Evolutionary conservation across 2,113 vertebrate species (phyloP), one percentile per base, ranked within the genome.

Genomic region (Trinectes maculatus): DNA sequence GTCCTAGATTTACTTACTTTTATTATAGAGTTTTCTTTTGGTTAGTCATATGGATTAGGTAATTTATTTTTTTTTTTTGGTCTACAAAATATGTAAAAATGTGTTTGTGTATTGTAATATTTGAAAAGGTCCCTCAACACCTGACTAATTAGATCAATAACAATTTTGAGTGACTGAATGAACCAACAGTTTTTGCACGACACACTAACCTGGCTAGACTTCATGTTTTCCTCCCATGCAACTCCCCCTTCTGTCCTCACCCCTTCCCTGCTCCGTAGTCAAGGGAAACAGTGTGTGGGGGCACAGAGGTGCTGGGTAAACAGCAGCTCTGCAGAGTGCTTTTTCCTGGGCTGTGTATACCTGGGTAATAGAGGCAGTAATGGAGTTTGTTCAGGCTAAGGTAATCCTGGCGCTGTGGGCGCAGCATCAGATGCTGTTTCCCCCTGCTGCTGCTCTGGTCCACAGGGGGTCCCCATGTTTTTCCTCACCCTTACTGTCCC

Each of bases 361-460:
- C 80, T 57, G 80, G 68, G 81, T 89, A 88, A 87, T 83, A 79
- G 85, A 84, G 65, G 84, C 82, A 70, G 82, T 87, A 89, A 89
- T 87, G 84, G 85, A 83, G 86, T 89, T 91, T 91, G 84, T 60
- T 91, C 85, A 86, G 79, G 78, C 82, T 86, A 74, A 84, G 79
- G 84, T 89, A 79, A 89, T 77, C 79, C 77, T 70, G 58, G 39
- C 80, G 77, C 83, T 62, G 74, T 71, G 76, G 79, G 65, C 68
- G 26, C 69, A 54, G 74, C 74, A 83, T 71, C 83, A 82, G 86
- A 64, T 46, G 73, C 80, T 48, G 66, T 76, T 83, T 74, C 71
- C 71, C 57, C 59, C 53, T 56, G 74, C 63, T n/a, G 51, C 69
- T 47, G 47, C 15, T 64, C 77, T 80, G 74, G 80, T 83, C 80